These are phyloP conservation scores for Myripristis jacobus DNA, from an alignment of 2,797 vertebrate genomes.

Conservation along the genomic window DNA sequence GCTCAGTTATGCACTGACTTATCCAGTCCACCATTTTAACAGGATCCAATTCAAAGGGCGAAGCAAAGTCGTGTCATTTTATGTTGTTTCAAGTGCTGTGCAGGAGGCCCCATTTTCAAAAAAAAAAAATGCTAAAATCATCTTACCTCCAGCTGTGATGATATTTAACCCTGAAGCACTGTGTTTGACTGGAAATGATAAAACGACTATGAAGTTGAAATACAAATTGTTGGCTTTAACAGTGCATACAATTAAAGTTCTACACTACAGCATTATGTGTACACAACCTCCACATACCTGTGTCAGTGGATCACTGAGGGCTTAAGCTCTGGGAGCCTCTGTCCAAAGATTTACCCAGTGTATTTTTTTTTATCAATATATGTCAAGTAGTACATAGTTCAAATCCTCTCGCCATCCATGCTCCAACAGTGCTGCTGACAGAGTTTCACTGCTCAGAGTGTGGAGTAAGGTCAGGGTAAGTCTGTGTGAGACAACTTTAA, in stretches of 20 bases:
- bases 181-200: constrained; percentile 2
- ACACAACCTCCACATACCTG: neutral
- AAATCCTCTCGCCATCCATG: too few relatives aligned
- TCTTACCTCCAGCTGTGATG: constrained; percentile 1
- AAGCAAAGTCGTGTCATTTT: constrained; percentile 19
- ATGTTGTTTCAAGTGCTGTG: neutral
- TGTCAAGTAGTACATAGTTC: too few relatives aligned
- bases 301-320: neutral
- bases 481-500: too few relatives aligned
- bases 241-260: neutral
- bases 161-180: neutral
- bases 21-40: constrained; percentile 25
- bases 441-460: too few relatives aligned
- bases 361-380: too few relatives aligned
- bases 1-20: constrained; percentile 12
- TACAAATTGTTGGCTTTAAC: neutral
- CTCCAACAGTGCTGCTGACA: too few relatives aligned
- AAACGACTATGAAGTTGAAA: neutral
- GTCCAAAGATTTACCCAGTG: too few relatives aligned
- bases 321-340: neutral
- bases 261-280: neutral
- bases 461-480: too few relatives aligned
- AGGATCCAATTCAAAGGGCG: constrained; percentile 32
- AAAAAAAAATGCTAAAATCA: constrained; percentile 21
- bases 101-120: constrained; percentile 4